A percentile compares a stretch with the other conserved stretches of the same genome.
These are phyloP conservation scores for Sebastes diploproa DNA, from an alignment of 2,797 vertebrate species.

Conservation along the genomic window DNA sequence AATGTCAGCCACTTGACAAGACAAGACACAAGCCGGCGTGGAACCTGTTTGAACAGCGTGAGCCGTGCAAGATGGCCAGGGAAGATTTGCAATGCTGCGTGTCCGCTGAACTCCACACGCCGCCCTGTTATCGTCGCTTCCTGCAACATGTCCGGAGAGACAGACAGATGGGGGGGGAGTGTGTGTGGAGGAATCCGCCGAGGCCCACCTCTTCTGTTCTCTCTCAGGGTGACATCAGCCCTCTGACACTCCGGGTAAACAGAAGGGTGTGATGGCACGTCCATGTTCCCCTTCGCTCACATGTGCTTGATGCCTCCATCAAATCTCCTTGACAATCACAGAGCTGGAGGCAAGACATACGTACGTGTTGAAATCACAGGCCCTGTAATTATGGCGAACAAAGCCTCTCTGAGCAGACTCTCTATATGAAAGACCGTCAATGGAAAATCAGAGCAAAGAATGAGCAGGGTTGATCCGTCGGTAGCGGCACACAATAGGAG, in stretches of 20 bases:
- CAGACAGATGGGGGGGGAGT: conserved; percentile 4
- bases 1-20: conserved; percentile 87
- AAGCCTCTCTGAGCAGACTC: conserved; percentile 63
- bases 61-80: conserved; percentile 72
- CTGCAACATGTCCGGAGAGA: conserved; percentile 67
- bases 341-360: conserved; percentile 63
- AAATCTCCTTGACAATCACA: conserved; percentile 67
- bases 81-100: conserved; percentile 73
- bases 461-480: conserved; percentile 48
- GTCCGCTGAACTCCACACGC: conserved; percentile 53
- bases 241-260: conserved; percentile 66
- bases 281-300: conserved; percentile 62
- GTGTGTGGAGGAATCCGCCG: conserved; percentile 33
- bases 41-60: conserved; percentile 83
- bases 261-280: conserved; percentile 54
- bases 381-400: conserved; percentile 79
- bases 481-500: conserved; percentile 63
- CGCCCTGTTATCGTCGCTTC: conserved; percentile 68
- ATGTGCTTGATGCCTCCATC: conserved; percentile 60
- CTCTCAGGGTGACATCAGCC: conserved; percentile 69
- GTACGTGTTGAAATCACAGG: conserved; percentile 57
- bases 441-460: conserved; percentile 70
- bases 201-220: conserved; percentile 57
- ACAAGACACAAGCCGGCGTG: conserved; percentile 79
- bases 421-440: conserved; percentile 58